Conservation (phyloP, 2,888 invertebrate genomes). For the Trachelus iudaicus region DNA sequence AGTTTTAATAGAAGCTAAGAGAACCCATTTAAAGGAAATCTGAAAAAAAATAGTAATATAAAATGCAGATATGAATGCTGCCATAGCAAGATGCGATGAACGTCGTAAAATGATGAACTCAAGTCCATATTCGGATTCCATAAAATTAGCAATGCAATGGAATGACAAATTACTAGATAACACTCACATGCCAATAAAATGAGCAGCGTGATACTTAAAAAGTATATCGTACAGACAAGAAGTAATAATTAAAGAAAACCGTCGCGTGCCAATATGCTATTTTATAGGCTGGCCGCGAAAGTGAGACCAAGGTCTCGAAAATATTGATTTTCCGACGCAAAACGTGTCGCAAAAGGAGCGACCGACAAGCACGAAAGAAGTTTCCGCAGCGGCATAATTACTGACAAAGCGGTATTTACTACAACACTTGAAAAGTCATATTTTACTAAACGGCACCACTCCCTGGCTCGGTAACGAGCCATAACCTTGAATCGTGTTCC, state of each 20-base stretch:
- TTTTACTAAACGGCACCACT: not conserved
- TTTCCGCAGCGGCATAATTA: not conserved
- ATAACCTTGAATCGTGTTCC: not conserved
- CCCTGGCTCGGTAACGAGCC: not conserved
- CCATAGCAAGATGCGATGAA: not conserved
- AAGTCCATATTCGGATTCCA: not conserved
- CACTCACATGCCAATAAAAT: not conserved
- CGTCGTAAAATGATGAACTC: not conserved
- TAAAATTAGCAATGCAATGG: not conserved
- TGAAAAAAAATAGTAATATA: not conserved
- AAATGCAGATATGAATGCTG: not conserved
- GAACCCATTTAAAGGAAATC: not conserved
- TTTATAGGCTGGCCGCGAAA: constrained; percentile 12
- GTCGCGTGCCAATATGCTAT: not conserved
- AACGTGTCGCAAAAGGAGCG: constrained; percentile 18
- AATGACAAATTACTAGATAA: not conserved
- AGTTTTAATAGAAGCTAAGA: not conserved
- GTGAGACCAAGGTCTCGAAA: constrained; percentile 29
- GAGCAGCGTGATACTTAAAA: not conserved
- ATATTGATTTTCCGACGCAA: constrained; percentile 44
- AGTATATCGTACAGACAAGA: not conserved
- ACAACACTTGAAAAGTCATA: not conserved
- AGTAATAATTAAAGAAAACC: not conserved
- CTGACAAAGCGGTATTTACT: not conserved
- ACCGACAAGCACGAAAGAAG: not conserved